phyloP scores from a whole-genome alignment of 2,113 vertebrate genomes.

The Falco punctatus region DNA sequence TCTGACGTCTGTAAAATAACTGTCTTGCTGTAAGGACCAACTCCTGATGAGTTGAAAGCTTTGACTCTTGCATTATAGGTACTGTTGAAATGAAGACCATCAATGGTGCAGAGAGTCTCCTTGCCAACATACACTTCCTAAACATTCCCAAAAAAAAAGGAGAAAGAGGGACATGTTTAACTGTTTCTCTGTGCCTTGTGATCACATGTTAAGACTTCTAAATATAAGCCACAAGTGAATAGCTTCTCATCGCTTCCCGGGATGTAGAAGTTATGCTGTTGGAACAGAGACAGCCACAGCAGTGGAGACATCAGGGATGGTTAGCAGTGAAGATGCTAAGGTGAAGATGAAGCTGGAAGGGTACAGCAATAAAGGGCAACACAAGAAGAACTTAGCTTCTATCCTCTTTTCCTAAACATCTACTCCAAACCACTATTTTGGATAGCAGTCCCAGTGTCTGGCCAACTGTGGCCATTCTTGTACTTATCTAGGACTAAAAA shows the following conservation, averaged over 20 bases:
- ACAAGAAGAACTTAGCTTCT: background rate
- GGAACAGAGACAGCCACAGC: background rate
- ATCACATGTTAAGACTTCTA: background rate
- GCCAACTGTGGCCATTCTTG: background rate
- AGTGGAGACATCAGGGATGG: background rate
- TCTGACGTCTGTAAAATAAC: conserved; percentile 95
- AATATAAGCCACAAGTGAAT: background rate
- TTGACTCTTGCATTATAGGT: conserved; percentile 97
- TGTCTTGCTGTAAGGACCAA: conserved; percentile 96
- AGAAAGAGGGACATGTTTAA: background rate
- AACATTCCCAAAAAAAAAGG: background rate
- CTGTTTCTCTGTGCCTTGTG: background rate
- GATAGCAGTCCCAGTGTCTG: background rate
- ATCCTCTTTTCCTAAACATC: background rate
- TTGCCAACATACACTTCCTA: conserved; percentile 98
- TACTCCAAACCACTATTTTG: background rate
- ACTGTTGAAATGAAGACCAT: conserved; percentile 98
- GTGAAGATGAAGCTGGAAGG: background rate
- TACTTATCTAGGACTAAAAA: background rate
- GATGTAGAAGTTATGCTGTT: background rate
- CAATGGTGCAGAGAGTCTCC: conserved; percentile 96
- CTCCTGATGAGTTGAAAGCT: conserved; percentile 89
- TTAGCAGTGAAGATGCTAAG: background rate
- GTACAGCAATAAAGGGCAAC: background rate
- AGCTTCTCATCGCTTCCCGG: background rate